Evolutionary conservation across 2,888 invertebrate genomes (phyloP), one percentile per base, ranked within the genome.

Genomic region (Flabesymbios commensalis): DNA sequence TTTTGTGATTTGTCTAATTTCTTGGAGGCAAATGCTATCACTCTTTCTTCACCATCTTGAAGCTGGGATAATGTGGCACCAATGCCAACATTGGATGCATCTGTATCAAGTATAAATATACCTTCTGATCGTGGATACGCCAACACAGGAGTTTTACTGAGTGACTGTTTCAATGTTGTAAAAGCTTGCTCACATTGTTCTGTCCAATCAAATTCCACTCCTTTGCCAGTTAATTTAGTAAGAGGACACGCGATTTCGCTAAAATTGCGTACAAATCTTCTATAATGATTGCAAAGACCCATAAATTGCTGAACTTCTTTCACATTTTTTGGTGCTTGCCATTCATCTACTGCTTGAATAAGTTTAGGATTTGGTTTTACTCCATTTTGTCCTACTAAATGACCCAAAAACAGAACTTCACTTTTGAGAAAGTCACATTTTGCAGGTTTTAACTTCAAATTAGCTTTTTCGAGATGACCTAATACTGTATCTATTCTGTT

Each of bases 381-480:
- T 17, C 63, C 55, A 17, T 59, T 42, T n/a, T 56, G n/a, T 1
- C 24, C 36, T 32, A 63, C 33, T 28, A 51, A 26, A 31, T 63
- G 60, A 7, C 60, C 60, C 19, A 63, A 52, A 28, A 48, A 57
- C n/a, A 28, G 47, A 1, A 61, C 51, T 22, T 61, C 24, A 39
- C 52, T 29, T 39, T 49, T n/a, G n/a, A 63, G 49, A 7, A 60
- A 39, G n/a, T 24, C 24, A 36, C 63, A 63, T 31, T 61, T 63
- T 22, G 22, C 19, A 4, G 29, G n/a, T 28, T 45, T 45, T 10
- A 45, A 22, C 14, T 10, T 45, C 22, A 45, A 22, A 22, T 24
- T 24, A 45, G 45, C 45, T 17, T 45, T 10, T 24, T 22, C 22
- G 10, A 45, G 7, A 7, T 24, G 10, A 45, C 22, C 45, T 19